Evolutionary conservation across 2,888 invertebrate species (phyloP).

Genomic region (Biston stratarius): DNA sequence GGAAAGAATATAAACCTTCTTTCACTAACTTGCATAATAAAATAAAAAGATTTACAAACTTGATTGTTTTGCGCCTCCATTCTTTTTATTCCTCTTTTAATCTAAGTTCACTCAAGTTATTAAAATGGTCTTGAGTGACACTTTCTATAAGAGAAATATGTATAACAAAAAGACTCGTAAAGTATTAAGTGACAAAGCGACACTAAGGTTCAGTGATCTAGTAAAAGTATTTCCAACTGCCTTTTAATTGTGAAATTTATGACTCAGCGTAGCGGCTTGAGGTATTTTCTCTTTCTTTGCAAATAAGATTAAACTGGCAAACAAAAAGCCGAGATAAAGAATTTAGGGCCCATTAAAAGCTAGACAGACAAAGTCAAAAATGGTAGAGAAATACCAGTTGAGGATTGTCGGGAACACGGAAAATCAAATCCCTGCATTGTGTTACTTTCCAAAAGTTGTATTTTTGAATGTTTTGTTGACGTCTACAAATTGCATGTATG

Average conservation of each 20-base stretch:
- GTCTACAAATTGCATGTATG: no score
- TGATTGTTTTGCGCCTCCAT: conserved; percentile 14
- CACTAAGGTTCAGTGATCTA: conserved; percentile 38
- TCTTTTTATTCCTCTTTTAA: conserved; percentile 25
- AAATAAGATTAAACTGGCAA: conserved; percentile 56
- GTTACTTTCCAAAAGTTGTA: no score
- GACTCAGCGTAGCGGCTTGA: conserved; percentile 24
- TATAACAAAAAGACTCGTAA: conserved; percentile 24
- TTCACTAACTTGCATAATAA: background rate
- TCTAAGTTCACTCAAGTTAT: conserved; percentile 20
- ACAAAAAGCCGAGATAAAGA: conserved; percentile 58
- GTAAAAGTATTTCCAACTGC: conserved; percentile 40
- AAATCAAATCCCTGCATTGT: no score
- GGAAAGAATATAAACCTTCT: no score
- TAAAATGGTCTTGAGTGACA: conserved; percentile 28
- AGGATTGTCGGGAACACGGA: no score
- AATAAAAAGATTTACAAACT: background rate
- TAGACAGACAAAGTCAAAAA: background rate
- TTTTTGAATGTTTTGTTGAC: no score
- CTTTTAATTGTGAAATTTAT: conserved; percentile 45
- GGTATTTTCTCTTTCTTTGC: conserved; percentile 34
- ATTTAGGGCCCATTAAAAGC: conserved; percentile 44
- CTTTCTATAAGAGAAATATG: conserved; percentile 18
- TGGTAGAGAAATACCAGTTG: background rate
- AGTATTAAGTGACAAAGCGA: conserved; percentile 34